Conservation (phyloP, 2,113 vertebrate genomes). For the Glaucidium brasilianum region DNA sequence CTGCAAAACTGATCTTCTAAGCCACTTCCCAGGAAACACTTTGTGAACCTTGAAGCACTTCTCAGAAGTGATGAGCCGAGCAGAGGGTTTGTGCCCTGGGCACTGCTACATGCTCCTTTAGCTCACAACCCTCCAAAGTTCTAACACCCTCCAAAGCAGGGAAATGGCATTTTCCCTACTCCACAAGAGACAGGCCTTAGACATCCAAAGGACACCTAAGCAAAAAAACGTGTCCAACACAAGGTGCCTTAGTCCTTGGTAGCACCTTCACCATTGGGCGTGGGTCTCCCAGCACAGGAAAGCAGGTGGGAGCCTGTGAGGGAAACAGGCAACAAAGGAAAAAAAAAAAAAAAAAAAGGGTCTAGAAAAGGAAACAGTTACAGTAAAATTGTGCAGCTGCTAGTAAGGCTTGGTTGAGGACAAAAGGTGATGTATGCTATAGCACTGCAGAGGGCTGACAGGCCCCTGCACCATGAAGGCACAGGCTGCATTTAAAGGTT, state of each 20-base stretch:
- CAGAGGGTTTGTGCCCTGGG: not conserved
- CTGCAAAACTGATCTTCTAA: not conserved
- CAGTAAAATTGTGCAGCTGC: not conserved
- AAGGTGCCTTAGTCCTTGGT: accelerated
- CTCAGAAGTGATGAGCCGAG: not conserved
- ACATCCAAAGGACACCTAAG: not conserved
- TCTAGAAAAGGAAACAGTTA: not conserved
- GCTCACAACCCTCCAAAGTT: not conserved
- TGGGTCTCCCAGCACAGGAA: not conserved
- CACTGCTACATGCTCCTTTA: not conserved
- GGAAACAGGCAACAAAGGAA: not conserved
- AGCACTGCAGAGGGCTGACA: not conserved
- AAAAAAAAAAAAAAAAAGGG: not conserved
- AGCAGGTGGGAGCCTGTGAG: not conserved
- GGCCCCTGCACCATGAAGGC: not conserved
- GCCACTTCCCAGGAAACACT: not conserved
- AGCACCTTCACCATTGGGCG: not conserved
- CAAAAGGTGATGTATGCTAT: not conserved
- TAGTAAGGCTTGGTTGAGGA: not conserved
- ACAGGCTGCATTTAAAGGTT: not conserved
- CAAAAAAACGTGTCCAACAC: not conserved
- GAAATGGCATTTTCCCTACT: not conserved
- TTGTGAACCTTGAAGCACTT: not conserved
- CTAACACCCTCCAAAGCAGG: not conserved
- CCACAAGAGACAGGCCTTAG: not conserved